Conservation (phyloP, 2,797 vertebrate genomes). For the Bufotes viridis region DNA sequence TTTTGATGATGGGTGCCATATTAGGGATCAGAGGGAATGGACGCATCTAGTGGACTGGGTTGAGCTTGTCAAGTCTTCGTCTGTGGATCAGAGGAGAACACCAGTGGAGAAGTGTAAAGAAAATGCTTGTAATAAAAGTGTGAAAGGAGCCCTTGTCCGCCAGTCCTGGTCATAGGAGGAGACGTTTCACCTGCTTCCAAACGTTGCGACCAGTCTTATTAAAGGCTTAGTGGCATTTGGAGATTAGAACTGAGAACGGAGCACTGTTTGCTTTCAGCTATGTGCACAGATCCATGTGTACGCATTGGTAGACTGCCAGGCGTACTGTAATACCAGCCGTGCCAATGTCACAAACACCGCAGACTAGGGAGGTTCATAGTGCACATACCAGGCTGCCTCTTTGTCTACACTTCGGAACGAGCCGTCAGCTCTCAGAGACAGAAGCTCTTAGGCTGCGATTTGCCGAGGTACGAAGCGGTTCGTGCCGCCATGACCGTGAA, state of each 20-base stretch:
- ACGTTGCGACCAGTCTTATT: not conserved
- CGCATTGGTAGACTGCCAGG: not conserved
- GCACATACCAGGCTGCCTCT: not conserved
- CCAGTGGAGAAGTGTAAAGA: no score
- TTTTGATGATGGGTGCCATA: no score
- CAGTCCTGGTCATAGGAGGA: not conserved
- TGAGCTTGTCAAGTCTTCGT: no score
- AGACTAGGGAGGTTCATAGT: not conserved
- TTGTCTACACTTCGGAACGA: not conserved
- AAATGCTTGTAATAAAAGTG: not conserved
- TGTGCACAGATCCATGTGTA: conserved; percentile 20
- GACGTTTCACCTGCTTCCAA: conserved; percentile 1
- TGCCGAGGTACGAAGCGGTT: not conserved
- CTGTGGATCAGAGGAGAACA: no score
- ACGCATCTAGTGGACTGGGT: no score
- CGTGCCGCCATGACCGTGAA: not conserved
- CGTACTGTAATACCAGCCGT: not conserved
- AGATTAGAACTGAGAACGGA: not conserved
- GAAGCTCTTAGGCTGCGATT: not conserved
- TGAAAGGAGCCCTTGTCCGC: not conserved
- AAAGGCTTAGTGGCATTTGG: conserved; percentile 11
- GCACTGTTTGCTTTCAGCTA: conserved; percentile 2
- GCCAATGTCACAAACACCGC: not conserved
- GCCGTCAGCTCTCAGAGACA: not conserved
- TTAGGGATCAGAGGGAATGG: no score